A percentile compares a stretch with the other conserved stretches of the same genome.
phyloP scores from a whole-genome alignment of 1,140 invertebrate species.

The Cryptotermes secundus region DNA sequence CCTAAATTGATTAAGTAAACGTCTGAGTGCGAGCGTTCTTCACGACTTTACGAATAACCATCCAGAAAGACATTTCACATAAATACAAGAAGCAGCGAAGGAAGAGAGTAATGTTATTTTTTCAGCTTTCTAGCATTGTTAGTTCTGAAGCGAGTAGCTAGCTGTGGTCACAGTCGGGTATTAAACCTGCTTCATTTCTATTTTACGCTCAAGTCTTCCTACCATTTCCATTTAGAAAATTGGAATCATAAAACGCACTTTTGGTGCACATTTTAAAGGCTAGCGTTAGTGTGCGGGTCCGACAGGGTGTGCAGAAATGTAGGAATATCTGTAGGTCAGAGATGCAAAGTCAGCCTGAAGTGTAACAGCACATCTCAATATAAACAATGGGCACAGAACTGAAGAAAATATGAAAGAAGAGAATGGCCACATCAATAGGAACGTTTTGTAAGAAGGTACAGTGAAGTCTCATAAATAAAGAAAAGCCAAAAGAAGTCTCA shows the following conservation, averaged over 20 bases:
- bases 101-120: background rate
- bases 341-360: no score
- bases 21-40: background rate
- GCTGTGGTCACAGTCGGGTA: background rate
- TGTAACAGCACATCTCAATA: no score
- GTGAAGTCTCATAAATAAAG: no score
- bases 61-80: background rate
- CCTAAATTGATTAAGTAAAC: no score
- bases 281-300: background rate
- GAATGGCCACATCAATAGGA: no score
- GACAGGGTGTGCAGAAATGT: background rate
- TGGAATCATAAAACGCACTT: background rate
- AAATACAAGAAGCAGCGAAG: background rate
- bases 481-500: no score
- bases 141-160: background rate
- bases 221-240: conserved; percentile 18
- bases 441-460: no score
- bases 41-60: background rate
- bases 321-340: no score
- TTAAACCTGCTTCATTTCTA: background rate
- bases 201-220: background rate
- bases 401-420: no score
- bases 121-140: background rate
- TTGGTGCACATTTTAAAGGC: background rate
- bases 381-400: no score